Percentiles rank a stretch among this genome's conserved stretches.
These are phyloP conservation scores for Metopolophium dirhodum DNA, from an alignment of 1,140 invertebrate genomes.

Conservation along the genomic window DNA sequence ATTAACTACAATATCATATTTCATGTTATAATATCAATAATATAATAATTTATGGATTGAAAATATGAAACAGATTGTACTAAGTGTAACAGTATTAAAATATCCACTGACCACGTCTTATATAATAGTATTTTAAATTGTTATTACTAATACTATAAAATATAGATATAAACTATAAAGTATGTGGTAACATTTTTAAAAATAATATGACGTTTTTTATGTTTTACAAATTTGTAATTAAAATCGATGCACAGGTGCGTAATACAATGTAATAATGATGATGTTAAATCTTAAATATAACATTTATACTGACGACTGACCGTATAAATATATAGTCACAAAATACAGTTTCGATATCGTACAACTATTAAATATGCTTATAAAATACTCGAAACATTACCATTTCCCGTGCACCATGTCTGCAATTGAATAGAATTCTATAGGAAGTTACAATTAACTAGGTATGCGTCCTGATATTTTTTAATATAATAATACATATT, in stretches of 20 bases:
- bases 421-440: not conserved
- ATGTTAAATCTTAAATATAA: not conserved
- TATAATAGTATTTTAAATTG: not conserved
- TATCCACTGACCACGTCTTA: not conserved
- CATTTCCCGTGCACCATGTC: not conserved
- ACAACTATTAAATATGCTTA: not conserved
- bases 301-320: not conserved
- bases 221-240: not conserved
- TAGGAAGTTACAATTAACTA: not conserved
- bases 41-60: not conserved
- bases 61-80: not conserved
- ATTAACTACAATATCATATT: too few species aligned
- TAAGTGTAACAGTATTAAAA: not conserved
- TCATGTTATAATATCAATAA: too few species aligned
- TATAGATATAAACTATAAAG: not conserved
- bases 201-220: too few species aligned
- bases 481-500: not conserved
- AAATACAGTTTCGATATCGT: not conserved
- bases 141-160: not conserved
- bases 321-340: not conserved
- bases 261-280: not conserved
- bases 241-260: not conserved
- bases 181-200: too few species aligned
- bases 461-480: not conserved
- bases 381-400: not conserved